Evolutionary conservation across 2,888 invertebrate species (phyloP).

Genomic region (Nomada flava): DNA sequence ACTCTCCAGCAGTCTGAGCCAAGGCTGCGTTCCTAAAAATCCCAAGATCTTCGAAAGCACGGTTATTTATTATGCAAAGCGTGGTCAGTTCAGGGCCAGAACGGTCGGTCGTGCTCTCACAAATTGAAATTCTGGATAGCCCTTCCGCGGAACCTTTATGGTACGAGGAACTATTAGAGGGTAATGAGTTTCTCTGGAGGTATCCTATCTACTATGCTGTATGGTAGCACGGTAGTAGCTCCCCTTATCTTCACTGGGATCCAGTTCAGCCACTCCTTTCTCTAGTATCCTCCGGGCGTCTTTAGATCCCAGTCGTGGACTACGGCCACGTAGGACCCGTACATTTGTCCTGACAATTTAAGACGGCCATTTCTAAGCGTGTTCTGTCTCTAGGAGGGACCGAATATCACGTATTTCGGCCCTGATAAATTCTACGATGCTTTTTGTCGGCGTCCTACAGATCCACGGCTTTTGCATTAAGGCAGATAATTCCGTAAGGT

Average conservation of each 20-base stretch:
- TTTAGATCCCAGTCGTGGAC: conserved; percentile 71
- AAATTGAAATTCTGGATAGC: conserved; percentile 79
- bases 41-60: conserved; percentile 40
- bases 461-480: conserved; percentile 48
- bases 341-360: conserved; percentile 61
- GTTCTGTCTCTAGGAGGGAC: conserved; percentile 36
- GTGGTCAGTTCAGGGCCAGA: conserved; percentile 35
- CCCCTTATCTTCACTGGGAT: conserved; percentile 77
- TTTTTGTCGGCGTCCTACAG: conserved; percentile 42
- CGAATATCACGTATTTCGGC: conserved; percentile 58
- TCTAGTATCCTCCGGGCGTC: conserved; percentile 75
- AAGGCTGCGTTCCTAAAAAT: conserved; percentile 27
- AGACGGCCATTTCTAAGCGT: conserved; percentile 48
- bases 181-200: conserved; percentile 77
- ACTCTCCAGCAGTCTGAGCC: not conserved
- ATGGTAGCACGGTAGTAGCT: conserved; percentile 78
- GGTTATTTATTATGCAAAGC: conserved; percentile 75
- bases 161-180: conserved; percentile 79
- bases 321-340: conserved; percentile 55
- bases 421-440: conserved; percentile 56
- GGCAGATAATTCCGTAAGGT: conserved; percentile 52
- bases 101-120: conserved; percentile 45
- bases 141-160: conserved; percentile 63
- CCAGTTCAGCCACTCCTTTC: conserved; percentile 76
- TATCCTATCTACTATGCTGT: conserved; percentile 70